A percentile compares a stretch with the other conserved stretches of the same genome.
Conservation (phyloP, 2,888 invertebrate genomes). For the Eretmocerus hayati region DNA sequence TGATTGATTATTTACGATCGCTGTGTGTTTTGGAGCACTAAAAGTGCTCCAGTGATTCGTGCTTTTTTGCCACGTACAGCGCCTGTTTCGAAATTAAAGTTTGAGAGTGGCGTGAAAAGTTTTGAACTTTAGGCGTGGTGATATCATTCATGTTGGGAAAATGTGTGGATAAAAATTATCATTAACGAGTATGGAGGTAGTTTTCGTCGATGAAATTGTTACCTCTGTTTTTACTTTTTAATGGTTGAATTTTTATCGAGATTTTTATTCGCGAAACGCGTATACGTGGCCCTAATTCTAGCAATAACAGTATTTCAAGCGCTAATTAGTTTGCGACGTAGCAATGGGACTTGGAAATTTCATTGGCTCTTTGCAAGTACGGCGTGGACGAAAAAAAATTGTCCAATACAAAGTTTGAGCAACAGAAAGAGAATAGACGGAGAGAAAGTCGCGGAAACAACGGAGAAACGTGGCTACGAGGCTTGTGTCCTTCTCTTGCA, state of each 20-base stretch:
- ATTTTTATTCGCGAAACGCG: not conserved
- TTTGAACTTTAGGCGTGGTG: no score
- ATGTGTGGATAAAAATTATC: no score
- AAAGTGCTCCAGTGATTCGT: no score
- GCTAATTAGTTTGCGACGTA: conserved; percentile 9
- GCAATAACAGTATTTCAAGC: conserved; percentile 9
- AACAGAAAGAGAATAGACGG: conserved; percentile 1
- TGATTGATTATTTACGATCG: no score
- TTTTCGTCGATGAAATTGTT: not conserved
- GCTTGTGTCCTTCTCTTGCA: conserved; percentile 1
- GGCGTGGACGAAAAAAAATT: conserved; percentile 5
- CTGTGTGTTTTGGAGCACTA: no score
- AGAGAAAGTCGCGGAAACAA: conserved; percentile 4
- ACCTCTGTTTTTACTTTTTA: not conserved
- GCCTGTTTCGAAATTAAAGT: no score
- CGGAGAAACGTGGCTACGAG: conserved; percentile 14
- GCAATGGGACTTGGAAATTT: conserved; percentile 11
- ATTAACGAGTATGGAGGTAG: no score
- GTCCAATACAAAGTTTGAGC: conserved; percentile 11
- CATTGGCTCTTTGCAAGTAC: conserved; percentile 11
- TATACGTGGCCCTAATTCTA: conserved; percentile 2
- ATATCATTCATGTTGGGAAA: no score
- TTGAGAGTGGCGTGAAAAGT: no score
- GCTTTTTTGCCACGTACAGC: no score
- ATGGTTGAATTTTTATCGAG: not conserved